phyloP scores from a whole-genome alignment of 1,140 invertebrate species.

The Diabrotica virgifera region DNA sequence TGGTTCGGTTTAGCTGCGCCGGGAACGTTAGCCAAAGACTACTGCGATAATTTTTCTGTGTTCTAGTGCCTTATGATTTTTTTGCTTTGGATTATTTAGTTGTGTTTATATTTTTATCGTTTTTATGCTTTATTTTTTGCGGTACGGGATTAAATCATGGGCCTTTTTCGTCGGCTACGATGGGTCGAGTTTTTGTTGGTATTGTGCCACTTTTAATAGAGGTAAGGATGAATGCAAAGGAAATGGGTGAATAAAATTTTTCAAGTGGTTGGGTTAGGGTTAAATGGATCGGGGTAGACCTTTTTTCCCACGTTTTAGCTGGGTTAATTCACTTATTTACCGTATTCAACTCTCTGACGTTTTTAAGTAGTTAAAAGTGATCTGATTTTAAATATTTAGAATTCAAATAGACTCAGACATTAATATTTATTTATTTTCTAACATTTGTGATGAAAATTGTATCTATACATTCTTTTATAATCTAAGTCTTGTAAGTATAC shows the following conservation, averaged over 20 bases:
- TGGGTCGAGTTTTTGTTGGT: background rate
- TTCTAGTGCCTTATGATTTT: background rate
- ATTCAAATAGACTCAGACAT: no score
- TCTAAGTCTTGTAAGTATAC: no score
- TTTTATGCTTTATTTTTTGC: background rate
- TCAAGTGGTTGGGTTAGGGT: background rate
- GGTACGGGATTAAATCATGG: background rate
- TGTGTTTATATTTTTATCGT: background rate
- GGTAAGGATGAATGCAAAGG: slow-evolving; percentile 1
- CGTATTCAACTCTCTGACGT: no score
- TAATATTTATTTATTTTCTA: no score
- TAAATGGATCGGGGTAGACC: background rate
- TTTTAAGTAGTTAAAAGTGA: no score
- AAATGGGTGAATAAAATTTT: slow-evolving; percentile 1
- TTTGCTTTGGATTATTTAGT: background rate
- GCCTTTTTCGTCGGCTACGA: background rate
- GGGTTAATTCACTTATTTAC: no score
- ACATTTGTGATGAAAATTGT: no score
- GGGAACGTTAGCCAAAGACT: background rate
- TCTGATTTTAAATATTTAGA: no score
- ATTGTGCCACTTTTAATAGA: background rate
- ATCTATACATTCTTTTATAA: no score
- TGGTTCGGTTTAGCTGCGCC: background rate
- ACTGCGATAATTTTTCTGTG: background rate
- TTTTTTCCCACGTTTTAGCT: background rate